A percentile compares a stretch with the other conserved stretches of the same genome.
Evolutionary conservation across 2,888 invertebrate species (phyloP).

Genomic region (Lucinisca nassula): DNA sequence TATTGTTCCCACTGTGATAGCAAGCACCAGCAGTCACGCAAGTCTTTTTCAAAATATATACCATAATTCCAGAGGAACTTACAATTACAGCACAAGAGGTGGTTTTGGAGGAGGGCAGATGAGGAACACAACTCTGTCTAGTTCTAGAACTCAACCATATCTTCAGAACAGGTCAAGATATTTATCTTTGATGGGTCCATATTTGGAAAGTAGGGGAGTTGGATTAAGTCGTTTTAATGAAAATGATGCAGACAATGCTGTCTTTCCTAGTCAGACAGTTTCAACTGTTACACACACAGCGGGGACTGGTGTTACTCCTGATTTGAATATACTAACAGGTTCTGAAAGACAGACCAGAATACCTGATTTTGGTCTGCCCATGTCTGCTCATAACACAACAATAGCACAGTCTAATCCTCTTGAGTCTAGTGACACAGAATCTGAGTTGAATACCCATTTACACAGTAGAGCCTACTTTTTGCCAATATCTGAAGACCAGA

Average conservation of each 20-base stretch:
- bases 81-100: neutral
- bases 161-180: slow-evolving; percentile 36
- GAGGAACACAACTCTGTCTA: neutral
- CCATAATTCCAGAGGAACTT: slow-evolving; percentile 26
- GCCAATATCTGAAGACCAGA: slow-evolving; percentile 50
- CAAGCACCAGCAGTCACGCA: slow-evolving; percentile 46
- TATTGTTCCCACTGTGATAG: slow-evolving; percentile 27
- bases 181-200: slow-evolving; percentile 57
- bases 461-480: slow-evolving; percentile 46
- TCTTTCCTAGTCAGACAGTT: neutral
- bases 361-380: neutral
- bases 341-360: neutral
- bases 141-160: neutral
- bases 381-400: neutral
- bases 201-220: slow-evolving; percentile 41
- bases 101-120: neutral
- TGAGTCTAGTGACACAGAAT: slow-evolving; percentile 57
- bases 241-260: neutral
- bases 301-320: neutral
- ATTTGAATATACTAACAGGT: neutral
- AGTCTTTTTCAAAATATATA: slow-evolving; percentile 57
- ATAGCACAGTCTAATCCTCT: neutral
- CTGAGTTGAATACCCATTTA: slow-evolving; percentile 50
- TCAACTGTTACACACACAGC: neutral
- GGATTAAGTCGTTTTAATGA: neutral